phyloP scores from a whole-genome alignment of 1,140 invertebrate species.

The Sipha flava region DNA sequence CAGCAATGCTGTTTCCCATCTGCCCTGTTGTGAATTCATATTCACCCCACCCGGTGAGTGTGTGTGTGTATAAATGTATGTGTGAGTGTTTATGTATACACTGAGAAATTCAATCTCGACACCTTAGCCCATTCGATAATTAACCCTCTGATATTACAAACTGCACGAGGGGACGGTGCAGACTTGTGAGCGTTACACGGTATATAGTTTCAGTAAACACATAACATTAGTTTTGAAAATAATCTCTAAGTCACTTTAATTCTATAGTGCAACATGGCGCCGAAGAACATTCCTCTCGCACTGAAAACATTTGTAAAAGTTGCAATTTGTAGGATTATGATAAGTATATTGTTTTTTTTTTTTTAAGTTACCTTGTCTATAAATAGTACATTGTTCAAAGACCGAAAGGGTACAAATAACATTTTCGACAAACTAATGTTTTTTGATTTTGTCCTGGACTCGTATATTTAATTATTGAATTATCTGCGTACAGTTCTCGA shows the following conservation, averaged over 20 bases:
- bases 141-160: slow-evolving; percentile 13
- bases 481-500: too few species aligned
- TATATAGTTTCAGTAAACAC: background rate
- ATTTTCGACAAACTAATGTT: too few species aligned
- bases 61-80: background rate
- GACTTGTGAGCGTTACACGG: background rate
- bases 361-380: too few species aligned
- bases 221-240: background rate
- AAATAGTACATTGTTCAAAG: too few species aligned
- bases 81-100: background rate
- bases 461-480: too few species aligned
- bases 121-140: slow-evolving; percentile 21
- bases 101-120: slow-evolving; percentile 21
- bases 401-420: too few species aligned
- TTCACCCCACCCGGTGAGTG: background rate
- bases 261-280: too few species aligned
- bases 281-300: background rate
- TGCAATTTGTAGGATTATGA: too few species aligned
- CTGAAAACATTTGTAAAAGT: too few species aligned
- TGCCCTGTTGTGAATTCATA: background rate
- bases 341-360: too few species aligned
- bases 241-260: background rate
- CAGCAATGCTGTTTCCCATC: background rate
- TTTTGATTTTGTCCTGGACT: too few species aligned
- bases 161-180: background rate